Evolutionary conservation across 2,888 invertebrate genomes (phyloP), one percentile per base, ranked within the genome.

Genomic region (Kryphioiulus occultus): DNA sequence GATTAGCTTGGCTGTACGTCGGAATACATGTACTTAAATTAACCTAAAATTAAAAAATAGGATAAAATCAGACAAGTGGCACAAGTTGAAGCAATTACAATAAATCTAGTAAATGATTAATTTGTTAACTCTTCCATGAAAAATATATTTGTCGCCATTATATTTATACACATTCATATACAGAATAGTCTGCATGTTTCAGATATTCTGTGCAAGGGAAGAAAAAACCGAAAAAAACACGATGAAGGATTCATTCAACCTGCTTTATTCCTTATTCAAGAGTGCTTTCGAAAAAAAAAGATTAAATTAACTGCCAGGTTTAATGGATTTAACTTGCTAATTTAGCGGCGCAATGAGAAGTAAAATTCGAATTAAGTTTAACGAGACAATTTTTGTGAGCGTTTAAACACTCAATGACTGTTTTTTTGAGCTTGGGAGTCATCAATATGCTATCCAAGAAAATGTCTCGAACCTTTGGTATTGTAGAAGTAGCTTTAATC

Each of bases 291-390:
- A 17, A 78, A 26, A 78, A 68, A n/a, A 78, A 30, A 78, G 15
- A 26, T 26, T 68, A 26, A 78, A 78, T 78, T 78, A 78, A 78
- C 30, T 78, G 78, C 78, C 78, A 78, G 4, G 30, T 26, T 30
- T 22, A 26, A 68, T 26, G 26, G 68, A 12, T 68, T 22, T 26
- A 26, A 68, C 68, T 68, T 26, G n/a, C 68, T 22, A 68, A 68
- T 68, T 68, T 26, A n/a, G n/a, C 26, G 12, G 7, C 9, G 22
- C 9, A 26, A 26, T 26, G 68, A 26, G 26, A 22, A 68, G 68
- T 68, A 68, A 68, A 68, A 68, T 26, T 68, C 68, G 22, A 68
- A 68, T 68, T 68, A 68, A 68, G 68, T 68, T 68, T 68, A 68
- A 68, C 68, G n/a, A 26, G 68, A 26, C 7, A 7, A 10, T 68